Base-by-base conservation (phyloP, 1,140 invertebrate species). In the Coelopa frigida region DNA sequence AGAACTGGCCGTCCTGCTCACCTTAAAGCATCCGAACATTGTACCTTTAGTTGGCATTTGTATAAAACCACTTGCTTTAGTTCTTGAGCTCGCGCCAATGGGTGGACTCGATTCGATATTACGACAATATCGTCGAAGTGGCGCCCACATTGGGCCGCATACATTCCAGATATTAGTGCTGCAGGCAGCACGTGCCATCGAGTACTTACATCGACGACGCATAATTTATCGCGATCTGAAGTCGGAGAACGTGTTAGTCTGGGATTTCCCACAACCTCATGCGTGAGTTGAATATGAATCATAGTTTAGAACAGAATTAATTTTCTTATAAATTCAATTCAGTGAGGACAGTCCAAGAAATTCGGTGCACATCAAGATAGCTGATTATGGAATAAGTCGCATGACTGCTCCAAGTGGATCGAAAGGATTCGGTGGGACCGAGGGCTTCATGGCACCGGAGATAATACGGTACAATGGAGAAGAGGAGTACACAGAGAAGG, bases 381-480 rank as follows among this genome's bases (percentile, higher is more conserved):
- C 93, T 2, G 94, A 98, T 73, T 98, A 97, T 73, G 94, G 93
- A 12, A 96, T 97, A 50, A 95, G 91, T 60, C 74, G 94, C 20
- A 72, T 89, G 40, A 87, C 89, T 1, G 73, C 87, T 42, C 87
- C 92, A 8, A 90, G 89, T 12, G 89, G 93, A 15, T 91, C 91
- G 0, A 98, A 98, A 70, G 95, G 96, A 5, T 98, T 97, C 75
- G 96, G 94, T 8, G 96, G 92, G 1, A 94, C 91, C 0, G 90
- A 94, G 70, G 93, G 94, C 2, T 99, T 98, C 65, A 99, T 99
- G 89, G 96, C 96, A 10, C 96, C 95, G 0, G 95, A 98, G 74
- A 98, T 98, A 49, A 92, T 98, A 72, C 79, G 90, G 38, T 95
- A 94, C 69, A 98, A 98, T 69, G 96, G 96, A 0, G 95, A 98